Evolutionary conservation across 2,113 vertebrate genomes (phyloP).

Genomic region (Ploceus nigricollis): DNA sequence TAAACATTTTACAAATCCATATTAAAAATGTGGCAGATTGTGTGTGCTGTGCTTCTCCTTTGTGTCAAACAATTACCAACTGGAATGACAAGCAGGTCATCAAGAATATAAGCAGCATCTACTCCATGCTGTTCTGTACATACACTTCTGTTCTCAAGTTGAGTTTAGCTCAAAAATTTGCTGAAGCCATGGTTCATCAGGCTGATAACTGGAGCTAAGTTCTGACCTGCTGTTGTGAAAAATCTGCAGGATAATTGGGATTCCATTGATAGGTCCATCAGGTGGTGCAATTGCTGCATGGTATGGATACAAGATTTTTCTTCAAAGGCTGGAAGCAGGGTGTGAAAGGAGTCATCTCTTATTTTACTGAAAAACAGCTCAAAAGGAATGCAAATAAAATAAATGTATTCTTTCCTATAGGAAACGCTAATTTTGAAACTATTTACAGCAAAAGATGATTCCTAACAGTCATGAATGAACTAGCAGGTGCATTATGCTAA

Average conservation of each 20-base stretch:
- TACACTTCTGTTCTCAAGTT: neutral
- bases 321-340: neutral
- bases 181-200: neutral
- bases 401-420: neutral
- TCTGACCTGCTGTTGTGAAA: neutral
- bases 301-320: neutral
- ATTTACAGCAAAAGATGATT: neutral
- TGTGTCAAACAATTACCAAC: neutral
- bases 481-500: neutral
- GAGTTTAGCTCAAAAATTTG: neutral
- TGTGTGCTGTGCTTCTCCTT: neutral
- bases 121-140: neutral
- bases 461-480: neutral
- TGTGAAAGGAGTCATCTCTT: neutral
- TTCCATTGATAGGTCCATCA: conserved; percentile 21
- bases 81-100: neutral
- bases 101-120: neutral
- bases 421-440: neutral
- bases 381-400: neutral
- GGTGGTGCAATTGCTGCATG: conserved; percentile 62
- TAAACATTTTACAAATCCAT: neutral
- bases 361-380: neutral
- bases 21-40: neutral
- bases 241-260: neutral
- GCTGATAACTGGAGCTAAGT: neutral